phyloP scores from a whole-genome alignment of 2,888 invertebrate genomes.

The Drosophila mettleri region DNA sequence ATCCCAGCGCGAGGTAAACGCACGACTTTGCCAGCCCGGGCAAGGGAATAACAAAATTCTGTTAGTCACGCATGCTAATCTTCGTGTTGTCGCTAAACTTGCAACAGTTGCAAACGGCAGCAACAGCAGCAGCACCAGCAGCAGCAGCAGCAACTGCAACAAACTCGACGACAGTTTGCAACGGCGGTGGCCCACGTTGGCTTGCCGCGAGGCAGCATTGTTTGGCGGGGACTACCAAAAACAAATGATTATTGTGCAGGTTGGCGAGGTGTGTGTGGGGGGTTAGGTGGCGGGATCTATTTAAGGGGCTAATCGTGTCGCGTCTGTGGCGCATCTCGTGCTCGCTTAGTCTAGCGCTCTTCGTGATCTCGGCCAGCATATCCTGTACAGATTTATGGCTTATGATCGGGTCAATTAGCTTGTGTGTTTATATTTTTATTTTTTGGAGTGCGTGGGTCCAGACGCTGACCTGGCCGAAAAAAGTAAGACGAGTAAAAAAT shows the following conservation, averaged over 20 bases:
- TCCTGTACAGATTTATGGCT: conserved; percentile 40
- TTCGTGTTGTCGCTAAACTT: conserved; percentile 79
- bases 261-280: too few relatives aligned
- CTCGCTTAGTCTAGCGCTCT: conserved; percentile 31
- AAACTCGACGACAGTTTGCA: conserved; percentile 41
- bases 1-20: conserved; percentile 62
- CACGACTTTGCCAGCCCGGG: conserved; percentile 52
- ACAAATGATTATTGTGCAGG: conserved; percentile 72
- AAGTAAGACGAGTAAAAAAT: conserved; percentile 23
- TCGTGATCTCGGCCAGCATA: conserved; percentile 62
- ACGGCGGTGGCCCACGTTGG: conserved; percentile 70
- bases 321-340: conserved; percentile 40
- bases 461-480: conserved; percentile 28
- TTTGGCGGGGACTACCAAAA: conserved; percentile 49
- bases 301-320: conserved; percentile 74
- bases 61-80: conserved; percentile 83
- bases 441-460: background rate
- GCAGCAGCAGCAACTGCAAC: conserved; percentile 36
- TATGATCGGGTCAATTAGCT: conserved; percentile 61
- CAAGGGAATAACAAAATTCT: conserved; percentile 73
- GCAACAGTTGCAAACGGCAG: conserved; percentile 66
- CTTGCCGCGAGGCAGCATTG: conserved; percentile 8
- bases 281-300: conserved; percentile 47
- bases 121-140: conserved; percentile 37
- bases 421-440: too few relatives aligned